A percentile compares a stretch with the other conserved stretches of the same genome.
Conservation (phyloP, 2,797 vertebrate species). For the Euthynnus affinis region DNA sequence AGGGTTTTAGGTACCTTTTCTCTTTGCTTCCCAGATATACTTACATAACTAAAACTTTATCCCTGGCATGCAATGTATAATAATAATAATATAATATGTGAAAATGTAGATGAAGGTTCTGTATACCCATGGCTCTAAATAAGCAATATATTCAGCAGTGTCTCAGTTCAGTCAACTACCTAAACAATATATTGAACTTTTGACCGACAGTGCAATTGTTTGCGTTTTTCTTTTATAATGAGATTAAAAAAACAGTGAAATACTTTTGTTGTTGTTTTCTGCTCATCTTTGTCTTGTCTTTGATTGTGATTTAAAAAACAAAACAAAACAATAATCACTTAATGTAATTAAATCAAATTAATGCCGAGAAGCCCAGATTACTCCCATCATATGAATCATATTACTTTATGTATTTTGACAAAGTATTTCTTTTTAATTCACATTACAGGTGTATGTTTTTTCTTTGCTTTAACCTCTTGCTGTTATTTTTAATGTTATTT, state of each 20-base stretch:
- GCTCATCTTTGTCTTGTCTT: neutral
- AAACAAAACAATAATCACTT: no score
- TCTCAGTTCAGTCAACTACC: neutral
- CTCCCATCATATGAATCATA: neutral
- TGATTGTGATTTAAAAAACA: neutral
- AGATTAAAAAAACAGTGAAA: neutral
- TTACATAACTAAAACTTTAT: neutral
- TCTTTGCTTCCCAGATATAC: neutral
- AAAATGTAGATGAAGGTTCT: slow-evolving; percentile 1
- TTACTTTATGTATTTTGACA: neutral
- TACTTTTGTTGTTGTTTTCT: neutral
- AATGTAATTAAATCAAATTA: no score
- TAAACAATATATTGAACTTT: neutral
- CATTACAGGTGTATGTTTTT: neutral
- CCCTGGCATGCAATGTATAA: neutral
- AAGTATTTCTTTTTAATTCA: neutral
- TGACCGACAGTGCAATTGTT: neutral
- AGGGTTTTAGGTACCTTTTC: no score
- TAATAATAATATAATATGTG: no score
- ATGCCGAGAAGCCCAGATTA: neutral
- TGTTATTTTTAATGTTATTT: no score
- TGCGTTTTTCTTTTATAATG: no score
- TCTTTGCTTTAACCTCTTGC: neutral
- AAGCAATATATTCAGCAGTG: neutral
- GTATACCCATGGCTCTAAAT: neutral